A percentile compares a stretch with the other conserved stretches of the same genome.
phyloP scores from a whole-genome alignment of 2,113 vertebrate genomes.

The Ifrita kowaldi region DNA sequence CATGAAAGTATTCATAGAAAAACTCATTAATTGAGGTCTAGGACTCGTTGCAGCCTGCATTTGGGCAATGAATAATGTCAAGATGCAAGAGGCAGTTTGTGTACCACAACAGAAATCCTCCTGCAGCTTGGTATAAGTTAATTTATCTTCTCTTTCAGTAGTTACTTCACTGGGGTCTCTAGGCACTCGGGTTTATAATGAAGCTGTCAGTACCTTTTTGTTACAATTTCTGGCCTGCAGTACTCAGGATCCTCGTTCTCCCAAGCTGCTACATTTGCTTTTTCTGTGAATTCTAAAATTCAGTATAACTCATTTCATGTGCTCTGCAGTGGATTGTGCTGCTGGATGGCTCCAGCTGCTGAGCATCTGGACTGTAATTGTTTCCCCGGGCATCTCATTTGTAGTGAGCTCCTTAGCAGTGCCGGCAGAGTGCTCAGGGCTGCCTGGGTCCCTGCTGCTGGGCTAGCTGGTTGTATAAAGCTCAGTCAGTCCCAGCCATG shows the following conservation, averaged over 20 bases:
- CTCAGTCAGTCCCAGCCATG: not conserved
- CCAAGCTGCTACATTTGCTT: not conserved
- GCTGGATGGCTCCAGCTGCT: constrained; percentile 8
- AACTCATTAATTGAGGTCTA: not conserved
- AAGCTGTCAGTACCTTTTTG: not conserved
- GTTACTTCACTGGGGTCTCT: not conserved
- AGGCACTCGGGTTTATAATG: not conserved
- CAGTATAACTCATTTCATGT: not conserved
- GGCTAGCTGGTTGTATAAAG: not conserved
- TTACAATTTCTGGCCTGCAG: not conserved
- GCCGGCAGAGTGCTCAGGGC: fast-evolving
- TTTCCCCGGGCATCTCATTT: not conserved
- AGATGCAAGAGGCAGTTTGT: not conserved
- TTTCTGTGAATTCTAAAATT: not conserved
- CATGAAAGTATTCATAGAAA: not conserved
- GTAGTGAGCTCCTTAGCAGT: not conserved
- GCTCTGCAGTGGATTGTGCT: not conserved
- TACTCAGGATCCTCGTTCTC: not conserved
- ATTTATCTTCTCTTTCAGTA: not conserved
- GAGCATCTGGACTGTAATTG: constrained; percentile 6
- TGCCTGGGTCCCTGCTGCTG: not conserved
- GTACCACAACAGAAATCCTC: not conserved
- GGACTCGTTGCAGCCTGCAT: not conserved
- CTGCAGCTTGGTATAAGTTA: not conserved
- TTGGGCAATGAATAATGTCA: not conserved